Conservation (phyloP, 2,113 vertebrate genomes). For the Paracanthobrama guichenoti region DNA sequence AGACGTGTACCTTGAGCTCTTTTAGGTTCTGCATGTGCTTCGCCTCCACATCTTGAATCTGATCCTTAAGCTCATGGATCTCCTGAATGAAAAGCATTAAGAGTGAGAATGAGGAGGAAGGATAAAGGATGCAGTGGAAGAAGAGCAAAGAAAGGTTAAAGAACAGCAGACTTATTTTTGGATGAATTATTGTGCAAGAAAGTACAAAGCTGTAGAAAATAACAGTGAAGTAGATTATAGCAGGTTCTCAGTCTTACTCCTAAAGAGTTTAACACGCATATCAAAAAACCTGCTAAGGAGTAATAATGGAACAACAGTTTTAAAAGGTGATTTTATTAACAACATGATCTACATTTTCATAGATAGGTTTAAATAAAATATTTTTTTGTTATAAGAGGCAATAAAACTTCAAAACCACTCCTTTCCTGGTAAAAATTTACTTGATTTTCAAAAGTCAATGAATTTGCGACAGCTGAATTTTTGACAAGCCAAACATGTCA, state of each 20-base stretch:
- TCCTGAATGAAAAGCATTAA: slow-evolving; percentile 76
- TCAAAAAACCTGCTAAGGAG: background rate
- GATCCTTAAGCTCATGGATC: slow-evolving; percentile 96
- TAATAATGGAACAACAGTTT: no score
- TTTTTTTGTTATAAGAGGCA: no score
- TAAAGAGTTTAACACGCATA: background rate
- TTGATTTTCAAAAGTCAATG: no score
- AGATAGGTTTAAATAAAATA: no score
- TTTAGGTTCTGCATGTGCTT: slow-evolving; percentile 93
- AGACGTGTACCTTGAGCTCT: slow-evolving; percentile 86
- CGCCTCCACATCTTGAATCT: slow-evolving; percentile 95
- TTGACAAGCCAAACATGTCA: no score
- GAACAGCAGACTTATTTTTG: background rate
- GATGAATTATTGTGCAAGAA: background rate
- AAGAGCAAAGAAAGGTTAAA: background rate
- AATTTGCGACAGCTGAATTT: no score
- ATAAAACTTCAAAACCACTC: no score
- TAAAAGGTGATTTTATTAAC: no score
- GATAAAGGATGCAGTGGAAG: background rate
- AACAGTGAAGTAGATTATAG: background rate
- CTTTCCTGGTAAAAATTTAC: no score
- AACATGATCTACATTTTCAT: no score
- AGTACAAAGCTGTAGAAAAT: background rate
- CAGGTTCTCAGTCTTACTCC: background rate
- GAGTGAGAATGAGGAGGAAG: slow-evolving; percentile 7